Base-by-base conservation (phyloP, 2,888 invertebrate species). In the Argyresthia albistria region DNA sequence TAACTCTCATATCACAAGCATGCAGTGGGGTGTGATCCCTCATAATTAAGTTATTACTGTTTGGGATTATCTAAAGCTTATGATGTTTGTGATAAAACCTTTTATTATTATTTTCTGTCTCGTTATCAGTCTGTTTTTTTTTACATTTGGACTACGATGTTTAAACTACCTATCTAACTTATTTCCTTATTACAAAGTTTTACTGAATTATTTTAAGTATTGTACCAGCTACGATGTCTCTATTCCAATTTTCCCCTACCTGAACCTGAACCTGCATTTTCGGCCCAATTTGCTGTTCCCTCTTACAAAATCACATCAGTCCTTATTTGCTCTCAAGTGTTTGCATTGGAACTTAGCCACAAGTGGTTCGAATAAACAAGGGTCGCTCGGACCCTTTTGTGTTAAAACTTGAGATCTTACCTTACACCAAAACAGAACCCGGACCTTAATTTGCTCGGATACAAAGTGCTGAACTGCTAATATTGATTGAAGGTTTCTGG, bases 41-140 rank as follows among this genome's bases (percentile, higher is more conserved):
- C 72, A 69, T 83, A 84, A 84, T 84, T 80, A 77, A 83, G 81
- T 83, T 83, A 83, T 83, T 81, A 78, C 68, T 69, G 64, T 79
- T 75, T 74, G 37, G 36, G 7, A 37, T 15, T 37, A 48, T 9
- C 15, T 35, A 12, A 1, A n/a, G 25, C 25, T 25, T 35, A 8
- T 47, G 35, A 47, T 25, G 11, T 2, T 47, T 11, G 6, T 4
- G 12, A 47, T 45, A 15, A 16, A 25, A 25, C 25, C 25, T 25
- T 25, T 25, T 25, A 25, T 25, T 25, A 25, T 4, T 25, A n/a
- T 25, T 4, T 25, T 25, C 3, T 25, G 25, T 25, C 2, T 4
- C 6, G 25, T 25, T 25, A 25, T 4, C 2, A 25, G 6, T 4
- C 6, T 25, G 25, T 25, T 25, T 25, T 25, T 25, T 25, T 25